Evolutionary conservation across 2,888 invertebrate species (phyloP).

Genomic region (Merodon equestris): DNA sequence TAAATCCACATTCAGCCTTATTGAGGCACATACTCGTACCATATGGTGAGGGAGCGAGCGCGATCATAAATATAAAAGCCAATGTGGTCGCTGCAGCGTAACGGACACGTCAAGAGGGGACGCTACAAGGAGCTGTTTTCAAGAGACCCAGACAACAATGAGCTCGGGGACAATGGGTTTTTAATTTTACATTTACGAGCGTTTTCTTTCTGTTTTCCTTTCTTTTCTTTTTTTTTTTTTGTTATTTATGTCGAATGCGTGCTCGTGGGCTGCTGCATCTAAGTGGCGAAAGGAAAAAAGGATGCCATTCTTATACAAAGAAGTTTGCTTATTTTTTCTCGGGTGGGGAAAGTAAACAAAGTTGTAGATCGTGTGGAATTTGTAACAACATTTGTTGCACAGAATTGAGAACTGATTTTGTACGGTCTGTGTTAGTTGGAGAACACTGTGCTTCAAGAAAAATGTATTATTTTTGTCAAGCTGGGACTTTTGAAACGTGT

Average conservation of each 20-base stretch:
- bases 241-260: slow-evolving; percentile 34
- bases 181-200: slow-evolving; percentile 39
- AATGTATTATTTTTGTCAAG: too few species aligned
- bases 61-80: slow-evolving; percentile 44
- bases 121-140: slow-evolving; percentile 15
- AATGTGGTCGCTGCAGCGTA: slow-evolving; percentile 6
- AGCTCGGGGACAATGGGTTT: slow-evolving; percentile 39
- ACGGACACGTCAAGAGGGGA: not conserved
- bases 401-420: too few species aligned
- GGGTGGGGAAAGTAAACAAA: too few species aligned
- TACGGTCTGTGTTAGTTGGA: too few species aligned
- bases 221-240: slow-evolving; percentile 5
- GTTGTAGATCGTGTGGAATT: too few species aligned
- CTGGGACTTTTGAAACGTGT: too few species aligned
- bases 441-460: too few species aligned
- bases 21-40: slow-evolving; percentile 14
- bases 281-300: too few species aligned
- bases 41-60: slow-evolving; percentile 9
- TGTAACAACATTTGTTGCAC: too few species aligned
- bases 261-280: not conserved
- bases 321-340: too few species aligned
- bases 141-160: slow-evolving; percentile 20
- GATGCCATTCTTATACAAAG: too few species aligned
- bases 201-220: too few species aligned
- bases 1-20: slow-evolving; percentile 58